These are phyloP conservation scores for Mustela lutreola DNA, from an alignment of 2,113 vertebrate genomes.

Conservation along the genomic window DNA sequence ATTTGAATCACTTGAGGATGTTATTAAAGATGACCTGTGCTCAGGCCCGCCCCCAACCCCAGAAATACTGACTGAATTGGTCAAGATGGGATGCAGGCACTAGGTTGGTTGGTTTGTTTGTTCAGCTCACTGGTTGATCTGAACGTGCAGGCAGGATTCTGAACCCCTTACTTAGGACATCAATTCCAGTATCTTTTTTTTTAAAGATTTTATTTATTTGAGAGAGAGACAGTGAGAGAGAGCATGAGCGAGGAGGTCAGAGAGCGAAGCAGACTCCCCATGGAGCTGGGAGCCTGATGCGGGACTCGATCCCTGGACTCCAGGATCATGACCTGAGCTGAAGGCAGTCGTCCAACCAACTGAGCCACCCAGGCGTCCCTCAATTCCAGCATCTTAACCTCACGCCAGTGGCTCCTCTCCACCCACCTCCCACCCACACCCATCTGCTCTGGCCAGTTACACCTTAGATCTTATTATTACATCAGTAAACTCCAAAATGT, in stretches of 20 bases:
- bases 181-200: not conserved
- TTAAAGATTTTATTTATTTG: no score
- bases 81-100: not conserved
- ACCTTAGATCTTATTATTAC: not conserved
- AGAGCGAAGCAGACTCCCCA: no score
- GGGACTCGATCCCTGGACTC: no score
- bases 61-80: not conserved
- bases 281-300: no score
- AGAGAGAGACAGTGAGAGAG: no score
- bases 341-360: no score
- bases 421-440: rapidly evolving
- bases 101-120: not conserved
- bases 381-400: not conserved
- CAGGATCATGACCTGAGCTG: no score
- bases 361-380: no score
- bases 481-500: not conserved
- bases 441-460: not conserved
- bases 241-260: no score
- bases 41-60: not conserved
- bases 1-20: not conserved
- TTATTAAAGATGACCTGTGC: not conserved
- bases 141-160: not conserved
- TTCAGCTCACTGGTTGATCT: not conserved
- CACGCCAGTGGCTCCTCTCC: not conserved
- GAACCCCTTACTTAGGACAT: not conserved